Percentiles rank a stretch among this genome's conserved stretches.
Conservation (phyloP, 2,888 invertebrate species). For the Eupeodes luniger region DNA sequence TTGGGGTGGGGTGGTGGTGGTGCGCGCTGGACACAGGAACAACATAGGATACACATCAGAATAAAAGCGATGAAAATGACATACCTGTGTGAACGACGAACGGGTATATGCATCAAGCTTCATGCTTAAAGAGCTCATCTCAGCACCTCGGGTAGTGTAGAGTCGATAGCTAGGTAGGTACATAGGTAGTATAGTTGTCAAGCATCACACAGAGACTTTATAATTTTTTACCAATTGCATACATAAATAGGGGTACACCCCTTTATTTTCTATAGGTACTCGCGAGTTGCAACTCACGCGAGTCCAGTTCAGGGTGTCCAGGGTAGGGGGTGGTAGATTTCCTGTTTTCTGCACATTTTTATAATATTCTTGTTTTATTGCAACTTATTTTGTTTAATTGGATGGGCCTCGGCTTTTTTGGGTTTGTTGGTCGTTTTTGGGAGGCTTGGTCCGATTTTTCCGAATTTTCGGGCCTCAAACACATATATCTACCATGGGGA, state of each 20-base stretch:
- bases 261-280: conserved; percentile 42
- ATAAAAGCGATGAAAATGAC: conserved; percentile 24
- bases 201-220: conserved; percentile 57
- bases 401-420: conserved; percentile 16
- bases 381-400: conserved; percentile 73
- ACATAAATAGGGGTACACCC: conserved; percentile 60
- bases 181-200: conserved; percentile 32
- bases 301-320: no score
- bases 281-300: background rate
- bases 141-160: conserved; percentile 7
- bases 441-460: conserved; percentile 9
- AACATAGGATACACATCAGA: conserved; percentile 8
- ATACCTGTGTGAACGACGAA: conserved; percentile 39
- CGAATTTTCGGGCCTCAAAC: conserved; percentile 8
- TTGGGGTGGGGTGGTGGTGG: conserved; percentile 8
- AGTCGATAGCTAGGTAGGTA: background rate
- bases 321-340: background rate
- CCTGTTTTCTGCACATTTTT: conserved; percentile 41
- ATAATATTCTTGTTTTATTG: conserved; percentile 60
- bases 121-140: conserved; percentile 35
- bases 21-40: conserved; percentile 2
- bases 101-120: conserved; percentile 14
- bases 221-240: conserved; percentile 63
- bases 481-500: background rate
- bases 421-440: background rate